A percentile compares a stretch with the other conserved stretches of the same genome.
phyloP scores from a whole-genome alignment of 1,140 invertebrate genomes.

The Delia radicum region DNA sequence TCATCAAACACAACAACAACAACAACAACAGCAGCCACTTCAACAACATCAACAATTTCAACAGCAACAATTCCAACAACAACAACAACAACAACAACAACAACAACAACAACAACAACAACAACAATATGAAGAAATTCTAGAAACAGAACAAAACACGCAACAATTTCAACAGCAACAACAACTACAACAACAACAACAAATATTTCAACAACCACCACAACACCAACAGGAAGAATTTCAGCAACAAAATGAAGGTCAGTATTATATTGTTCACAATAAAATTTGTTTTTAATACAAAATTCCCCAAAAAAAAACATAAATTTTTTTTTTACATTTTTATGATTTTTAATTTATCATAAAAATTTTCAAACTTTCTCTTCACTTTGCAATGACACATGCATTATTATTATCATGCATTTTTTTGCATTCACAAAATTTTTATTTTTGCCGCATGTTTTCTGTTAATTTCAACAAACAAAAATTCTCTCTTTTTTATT shows the following conservation, averaged over 20 bases:
- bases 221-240: background rate
- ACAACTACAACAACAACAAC: background rate
- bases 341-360: too few species aligned
- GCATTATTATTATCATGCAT: too few species aligned
- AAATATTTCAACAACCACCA: background rate
- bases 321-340: too few species aligned
- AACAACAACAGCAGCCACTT: background rate
- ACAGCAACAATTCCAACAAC: background rate
- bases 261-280: background rate
- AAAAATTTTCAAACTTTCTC: background rate
- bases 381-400: background rate
- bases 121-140: background rate
- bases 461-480: too few species aligned
- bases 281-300: too few species aligned
- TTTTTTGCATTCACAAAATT: too few species aligned
- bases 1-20: background rate
- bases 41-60: slow-evolving; percentile 6
- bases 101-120: background rate
- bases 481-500: background rate
- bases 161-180: slow-evolving; percentile 25
- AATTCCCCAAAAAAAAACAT: too few species aligned
- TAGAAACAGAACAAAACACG: background rate
- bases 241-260: slow-evolving; percentile 12
- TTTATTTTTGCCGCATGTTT: too few species aligned
- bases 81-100: slow-evolving; percentile 3